Evolutionary conservation across 2,888 invertebrate genomes (phyloP).

Genomic region (Euspilapteryx auroguttella): DNA sequence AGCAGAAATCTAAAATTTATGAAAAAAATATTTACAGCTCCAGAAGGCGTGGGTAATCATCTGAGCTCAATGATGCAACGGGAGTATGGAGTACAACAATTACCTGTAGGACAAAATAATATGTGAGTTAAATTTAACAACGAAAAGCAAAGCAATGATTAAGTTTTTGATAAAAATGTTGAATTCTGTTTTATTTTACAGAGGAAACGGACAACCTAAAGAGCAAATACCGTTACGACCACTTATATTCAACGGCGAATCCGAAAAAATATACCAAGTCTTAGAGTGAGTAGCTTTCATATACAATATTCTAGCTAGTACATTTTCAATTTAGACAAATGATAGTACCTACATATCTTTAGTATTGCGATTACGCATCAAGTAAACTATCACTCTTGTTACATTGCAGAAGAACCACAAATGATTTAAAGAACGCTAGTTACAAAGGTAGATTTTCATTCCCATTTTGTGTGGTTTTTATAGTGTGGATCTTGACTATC

Average conservation of each 20-base stretch:
- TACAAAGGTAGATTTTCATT: slow-evolving; percentile 37
- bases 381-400: slow-evolving; percentile 21
- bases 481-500: slow-evolving; percentile 34
- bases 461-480: slow-evolving; percentile 7
- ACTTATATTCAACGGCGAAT: slow-evolving; percentile 68
- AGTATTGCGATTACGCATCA: not conserved
- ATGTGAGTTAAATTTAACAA: too few species aligned
- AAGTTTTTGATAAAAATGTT: too few species aligned
- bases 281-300: slow-evolving; percentile 65
- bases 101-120: slow-evolving; percentile 38
- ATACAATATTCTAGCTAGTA: not conserved
- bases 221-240: slow-evolving; percentile 82
- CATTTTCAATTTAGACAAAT: not conserved
- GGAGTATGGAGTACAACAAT: slow-evolving; percentile 37
- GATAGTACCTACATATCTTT: not conserved
- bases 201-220: slow-evolving; percentile 51
- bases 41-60: slow-evolving; percentile 48
- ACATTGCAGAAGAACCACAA: slow-evolving; percentile 55
- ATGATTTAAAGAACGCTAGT: slow-evolving; percentile 56
- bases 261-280: slow-evolving; percentile 69
- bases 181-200: slow-evolving; percentile 14
- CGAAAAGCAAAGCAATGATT: too few species aligned
- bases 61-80: slow-evolving; percentile 55
- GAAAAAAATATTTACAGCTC: slow-evolving; percentile 3
- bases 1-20: not conserved